A percentile compares a stretch with the other conserved stretches of the same genome.
These are phyloP conservation scores for Budorcas taxicolor DNA, from an alignment of 2,113 vertebrate species.

Conservation along the genomic window DNA sequence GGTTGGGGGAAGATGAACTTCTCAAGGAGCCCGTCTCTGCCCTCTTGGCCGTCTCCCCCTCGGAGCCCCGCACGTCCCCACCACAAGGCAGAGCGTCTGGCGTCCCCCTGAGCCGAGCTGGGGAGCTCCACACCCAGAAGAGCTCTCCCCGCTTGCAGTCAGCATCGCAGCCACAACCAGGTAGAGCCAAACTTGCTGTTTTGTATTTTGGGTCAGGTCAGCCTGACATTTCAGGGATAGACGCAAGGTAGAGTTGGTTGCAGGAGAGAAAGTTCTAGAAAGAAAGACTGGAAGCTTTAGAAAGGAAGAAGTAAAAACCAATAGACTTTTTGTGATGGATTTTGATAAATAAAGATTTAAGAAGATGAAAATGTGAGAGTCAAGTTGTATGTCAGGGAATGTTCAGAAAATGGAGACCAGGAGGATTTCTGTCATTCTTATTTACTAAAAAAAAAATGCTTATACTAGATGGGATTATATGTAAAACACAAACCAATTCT, in stretches of 20 bases:
- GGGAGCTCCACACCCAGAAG: neutral
- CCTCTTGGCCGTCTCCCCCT: neutral
- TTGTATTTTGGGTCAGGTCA: neutral
- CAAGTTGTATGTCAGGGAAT: neutral
- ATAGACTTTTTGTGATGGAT: neutral
- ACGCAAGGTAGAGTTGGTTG: neutral
- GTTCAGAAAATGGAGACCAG: neutral
- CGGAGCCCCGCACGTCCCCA: neutral
- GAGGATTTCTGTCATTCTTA: neutral
- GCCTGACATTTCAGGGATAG: neutral
- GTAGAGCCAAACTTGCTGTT: neutral
- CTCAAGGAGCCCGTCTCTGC: neutral
- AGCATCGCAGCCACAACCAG: neutral
- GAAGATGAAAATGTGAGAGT: neutral
- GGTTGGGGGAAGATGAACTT: neutral
- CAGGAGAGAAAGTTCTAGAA: neutral
- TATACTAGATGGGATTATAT: neutral
- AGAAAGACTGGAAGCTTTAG: neutral
- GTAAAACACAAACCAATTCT: constrained; percentile 20
- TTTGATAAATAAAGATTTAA: neutral
- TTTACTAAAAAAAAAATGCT: neutral
- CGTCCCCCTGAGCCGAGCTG: neutral
- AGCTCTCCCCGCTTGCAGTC: neutral
- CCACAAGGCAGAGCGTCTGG: neutral
- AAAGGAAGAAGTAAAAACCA: neutral